Percentiles rank a stretch among this genome's conserved stretches.
These are phyloP conservation scores for Trogon melanurus DNA, from an alignment of 2,113 vertebrate genomes.

Conservation along the genomic window DNA sequence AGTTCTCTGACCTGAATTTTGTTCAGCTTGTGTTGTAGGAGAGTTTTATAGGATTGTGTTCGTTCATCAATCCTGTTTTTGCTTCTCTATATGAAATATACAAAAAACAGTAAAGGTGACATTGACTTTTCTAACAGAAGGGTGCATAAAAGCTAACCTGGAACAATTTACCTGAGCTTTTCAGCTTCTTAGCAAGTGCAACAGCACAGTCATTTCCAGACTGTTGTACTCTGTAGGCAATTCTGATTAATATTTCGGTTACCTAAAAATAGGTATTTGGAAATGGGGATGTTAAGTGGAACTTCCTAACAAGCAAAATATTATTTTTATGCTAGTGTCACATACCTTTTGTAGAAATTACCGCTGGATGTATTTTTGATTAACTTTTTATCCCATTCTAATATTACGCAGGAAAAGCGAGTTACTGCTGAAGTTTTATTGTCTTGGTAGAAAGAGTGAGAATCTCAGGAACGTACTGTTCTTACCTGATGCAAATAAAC, in stretches of 20 bases:
- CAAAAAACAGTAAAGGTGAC: not conserved
- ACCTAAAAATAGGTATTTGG: not conserved
- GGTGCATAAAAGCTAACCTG: not conserved
- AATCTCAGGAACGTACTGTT: not conserved
- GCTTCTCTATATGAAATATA: not conserved
- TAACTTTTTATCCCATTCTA: not conserved
- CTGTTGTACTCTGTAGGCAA: not conserved
- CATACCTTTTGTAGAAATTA: not conserved
- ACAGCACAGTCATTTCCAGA: not conserved
- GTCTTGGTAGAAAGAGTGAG: not conserved
- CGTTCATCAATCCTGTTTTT: not conserved
- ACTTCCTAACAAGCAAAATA: not conserved
- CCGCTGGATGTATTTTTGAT: not conserved
- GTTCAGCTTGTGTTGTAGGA: not conserved
- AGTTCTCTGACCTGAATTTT: not conserved
- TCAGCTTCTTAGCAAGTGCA: not conserved
- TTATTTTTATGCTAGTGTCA: not conserved
- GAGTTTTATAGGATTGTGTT: not conserved
- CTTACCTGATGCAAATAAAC: not conserved
- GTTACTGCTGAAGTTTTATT: not conserved
- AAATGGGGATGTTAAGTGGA: not conserved
- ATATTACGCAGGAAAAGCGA: not conserved
- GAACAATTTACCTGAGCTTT: not conserved
- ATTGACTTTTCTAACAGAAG: not conserved
- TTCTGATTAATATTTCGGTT: not conserved